phyloP scores from a whole-genome alignment of 2,797 vertebrate genomes.

The Huso huso region DNA sequence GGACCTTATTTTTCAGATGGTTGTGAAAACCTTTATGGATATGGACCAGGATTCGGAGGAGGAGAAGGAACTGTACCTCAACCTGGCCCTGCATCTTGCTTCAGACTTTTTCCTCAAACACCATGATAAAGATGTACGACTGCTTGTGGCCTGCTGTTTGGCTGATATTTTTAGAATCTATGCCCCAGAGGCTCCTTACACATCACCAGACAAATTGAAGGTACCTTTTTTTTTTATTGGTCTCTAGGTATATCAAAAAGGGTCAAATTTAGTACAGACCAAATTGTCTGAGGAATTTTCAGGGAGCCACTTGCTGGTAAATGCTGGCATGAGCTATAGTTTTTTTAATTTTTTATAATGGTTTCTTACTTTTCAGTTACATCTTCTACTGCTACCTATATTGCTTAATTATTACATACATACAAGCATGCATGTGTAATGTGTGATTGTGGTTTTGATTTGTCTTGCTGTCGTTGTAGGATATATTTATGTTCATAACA shows the following conservation, averaged over 20 bases:
- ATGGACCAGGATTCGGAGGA: conserved; percentile 99
- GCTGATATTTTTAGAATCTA: conserved; percentile 98
- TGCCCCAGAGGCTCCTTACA: conserved; percentile 93
- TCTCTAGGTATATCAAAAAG: too few species aligned
- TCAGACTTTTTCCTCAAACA: conserved; percentile 98
- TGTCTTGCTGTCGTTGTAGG: conserved; percentile 57
- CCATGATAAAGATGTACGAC: conserved; percentile 93
- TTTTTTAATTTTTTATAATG: too few species aligned
- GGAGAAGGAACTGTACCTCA: conserved; percentile 93
- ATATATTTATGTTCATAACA: conserved; percentile 99
- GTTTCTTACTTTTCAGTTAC: too few species aligned
- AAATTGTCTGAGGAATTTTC: too few species aligned
- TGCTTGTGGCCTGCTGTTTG: conserved; percentile 92
- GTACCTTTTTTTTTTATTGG: conserved; percentile 35
- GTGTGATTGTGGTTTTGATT: conserved; percentile 23
- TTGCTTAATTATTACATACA: conserved; percentile 15
- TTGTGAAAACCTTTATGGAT: conserved; percentile 98
- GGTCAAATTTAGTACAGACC: too few species aligned
- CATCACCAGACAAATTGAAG: conserved; percentile 95
- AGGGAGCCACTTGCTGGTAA: too few species aligned
- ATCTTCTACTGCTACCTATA: background rate
- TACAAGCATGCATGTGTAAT: background rate
- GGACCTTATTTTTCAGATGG: conserved; percentile 68
- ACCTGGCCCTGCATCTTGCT: conserved; percentile 90
- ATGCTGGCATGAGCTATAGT: too few species aligned